Percentiles rank a stretch among this genome's conserved stretches.
Evolutionary conservation across 2,888 invertebrate genomes (phyloP).

Genomic region (Hyalella azteca): DNA sequence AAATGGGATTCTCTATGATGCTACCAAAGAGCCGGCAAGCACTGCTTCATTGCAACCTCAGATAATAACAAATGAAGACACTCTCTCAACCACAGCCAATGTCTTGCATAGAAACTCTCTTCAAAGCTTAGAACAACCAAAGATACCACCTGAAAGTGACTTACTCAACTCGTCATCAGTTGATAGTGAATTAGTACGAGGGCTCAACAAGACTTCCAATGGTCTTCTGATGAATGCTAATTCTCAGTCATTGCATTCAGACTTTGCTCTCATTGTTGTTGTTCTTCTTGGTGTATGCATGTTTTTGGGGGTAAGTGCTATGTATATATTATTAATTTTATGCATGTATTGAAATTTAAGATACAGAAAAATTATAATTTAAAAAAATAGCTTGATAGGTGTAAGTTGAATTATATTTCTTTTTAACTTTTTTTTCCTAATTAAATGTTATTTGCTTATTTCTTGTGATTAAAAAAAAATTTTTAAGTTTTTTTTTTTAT

Average conservation of each 20-base stretch:
- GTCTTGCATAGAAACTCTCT: not conserved
- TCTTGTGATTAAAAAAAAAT: not conserved
- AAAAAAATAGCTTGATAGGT: not conserved
- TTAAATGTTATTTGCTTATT: not conserved
- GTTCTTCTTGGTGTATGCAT: not conserved
- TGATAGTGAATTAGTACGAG: not conserved
- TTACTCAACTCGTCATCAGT: no score
- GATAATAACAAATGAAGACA: not conserved
- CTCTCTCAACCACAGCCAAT: not conserved
- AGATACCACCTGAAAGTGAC: no score
- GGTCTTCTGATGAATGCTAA: not conserved
- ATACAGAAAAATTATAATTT: not conserved
- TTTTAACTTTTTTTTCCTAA: not conserved
- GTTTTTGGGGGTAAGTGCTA: not conserved
- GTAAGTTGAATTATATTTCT: not conserved
- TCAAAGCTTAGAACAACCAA: no score
- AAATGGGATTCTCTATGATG: not conserved
- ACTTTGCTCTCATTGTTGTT: not conserved
- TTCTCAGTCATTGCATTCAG: not conserved
- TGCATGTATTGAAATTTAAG: not conserved
- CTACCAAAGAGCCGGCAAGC: not conserved
- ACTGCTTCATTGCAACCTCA: not conserved
- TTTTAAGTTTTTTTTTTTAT: not conserved
- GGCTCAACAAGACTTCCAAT: not conserved
- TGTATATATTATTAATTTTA: not conserved